Evolutionary conservation across 2,797 vertebrate genomes (phyloP).

Genomic region (Brotula barbata): DNA sequence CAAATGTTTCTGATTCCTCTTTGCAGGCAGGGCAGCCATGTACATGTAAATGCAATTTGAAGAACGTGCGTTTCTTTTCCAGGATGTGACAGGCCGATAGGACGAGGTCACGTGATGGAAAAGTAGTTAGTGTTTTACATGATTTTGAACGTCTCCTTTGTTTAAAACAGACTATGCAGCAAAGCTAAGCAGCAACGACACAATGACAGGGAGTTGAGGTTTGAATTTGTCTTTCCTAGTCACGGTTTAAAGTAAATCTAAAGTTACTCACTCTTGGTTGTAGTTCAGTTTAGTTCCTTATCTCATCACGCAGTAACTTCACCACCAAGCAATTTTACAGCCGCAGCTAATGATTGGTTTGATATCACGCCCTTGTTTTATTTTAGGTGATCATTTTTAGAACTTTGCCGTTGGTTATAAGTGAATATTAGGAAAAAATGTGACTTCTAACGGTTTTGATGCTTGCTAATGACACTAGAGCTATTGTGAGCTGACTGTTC

Average conservation of each 20-base stretch:
- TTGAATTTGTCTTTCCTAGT: constrained; percentile 9
- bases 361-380: too few relatives aligned
- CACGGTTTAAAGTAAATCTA: neutral
- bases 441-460: neutral
- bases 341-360: neutral
- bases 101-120: constrained; percentile 60
- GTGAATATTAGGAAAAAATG: neutral
- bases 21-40: constrained; percentile 7
- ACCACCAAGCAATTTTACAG: neutral
- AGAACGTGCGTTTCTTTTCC: constrained; percentile 48
- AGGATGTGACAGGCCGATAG: constrained; percentile 51
- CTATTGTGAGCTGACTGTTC: neutral
- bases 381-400: too few relatives aligned
- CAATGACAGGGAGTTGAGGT: constrained; percentile 21
- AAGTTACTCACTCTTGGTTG: neutral
- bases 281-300: neutral
- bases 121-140: constrained; percentile 72
- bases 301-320: neutral
- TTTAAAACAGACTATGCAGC: constrained; percentile 44
- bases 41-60: constrained; percentile 41
- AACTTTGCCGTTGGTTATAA: neutral
- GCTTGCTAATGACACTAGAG: too few relatives aligned
- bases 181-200: constrained; percentile 38
- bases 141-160: constrained; percentile 67
- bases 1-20: constrained; percentile 5